Evolutionary conservation across 2,113 vertebrate genomes (phyloP), one percentile per base, ranked within the genome.

Genomic region (Oryzias curvinotus): DNA sequence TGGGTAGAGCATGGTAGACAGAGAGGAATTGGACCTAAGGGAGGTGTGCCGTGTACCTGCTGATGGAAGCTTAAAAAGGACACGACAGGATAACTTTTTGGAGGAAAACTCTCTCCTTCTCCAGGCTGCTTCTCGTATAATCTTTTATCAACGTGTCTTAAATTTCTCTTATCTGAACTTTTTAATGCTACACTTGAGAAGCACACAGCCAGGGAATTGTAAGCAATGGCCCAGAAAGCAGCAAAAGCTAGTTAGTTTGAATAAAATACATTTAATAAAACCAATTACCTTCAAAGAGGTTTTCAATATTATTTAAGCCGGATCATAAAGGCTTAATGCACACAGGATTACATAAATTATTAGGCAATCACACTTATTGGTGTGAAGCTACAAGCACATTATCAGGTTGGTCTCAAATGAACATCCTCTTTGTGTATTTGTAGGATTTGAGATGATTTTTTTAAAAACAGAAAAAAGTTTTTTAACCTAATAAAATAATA

Each of bases 21-120:
- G 60, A 73, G 81, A 85, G 83, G 67, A 74, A 89, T 85, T 17
- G 30, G 71, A 75, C 84, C 68, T 74, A 21, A 17, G 83, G 72
- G 84, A 84, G 66, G 42, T 51, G 63, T 68, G 77, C 57, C 69
- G 73, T 65, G 82, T 81, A 83, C 82, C 83, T 83, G 85, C 87
- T 90, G 87, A 90, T 85, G 87, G 81, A 89, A 75, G 88, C 85
- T 84, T 72, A 77, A 82, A 87, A 87, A 85, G 75, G 82, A 83
- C 78, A 79, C 65, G 74, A 80, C 56, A 21, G 5, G 50, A 68
- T 62, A 83, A 75, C 56, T 65, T 73, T 80, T 67, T 65, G 60
- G 43, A 64, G 71, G 65, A 71, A 64, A 57, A 65, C 57, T 17
- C n/a, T 59, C 42, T 18, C 25, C 55, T 65, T 62, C 17, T 23